A percentile compares a stretch with the other conserved stretches of the same genome.
Conservation (phyloP, 2,888 invertebrate species). For the Scrobipalpa costella region DNA sequence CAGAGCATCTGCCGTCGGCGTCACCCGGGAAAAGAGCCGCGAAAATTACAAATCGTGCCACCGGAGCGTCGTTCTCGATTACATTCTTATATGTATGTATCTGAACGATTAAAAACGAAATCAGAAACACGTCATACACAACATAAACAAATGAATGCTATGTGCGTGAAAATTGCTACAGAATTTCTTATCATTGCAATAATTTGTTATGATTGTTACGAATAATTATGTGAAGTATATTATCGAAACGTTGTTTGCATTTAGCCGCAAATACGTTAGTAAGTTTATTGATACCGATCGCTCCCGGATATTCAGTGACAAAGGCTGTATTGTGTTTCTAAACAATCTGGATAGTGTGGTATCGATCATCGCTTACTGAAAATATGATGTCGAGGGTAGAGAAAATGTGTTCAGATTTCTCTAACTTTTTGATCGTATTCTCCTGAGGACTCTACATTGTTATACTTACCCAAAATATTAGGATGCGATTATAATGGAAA, state of each 20-base stretch:
- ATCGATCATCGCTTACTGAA: constrained; percentile 13
- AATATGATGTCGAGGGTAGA: constrained; percentile 1
- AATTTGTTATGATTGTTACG: too few relatives aligned
- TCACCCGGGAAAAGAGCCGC: constrained; percentile 6
- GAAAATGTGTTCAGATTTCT: background rate
- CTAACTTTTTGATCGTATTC: background rate
- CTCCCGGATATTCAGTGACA: constrained; percentile 11
- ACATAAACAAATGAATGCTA: too few relatives aligned
- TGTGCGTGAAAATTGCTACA: too few relatives aligned
- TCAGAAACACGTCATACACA: too few relatives aligned
- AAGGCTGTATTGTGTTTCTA: constrained; percentile 6
- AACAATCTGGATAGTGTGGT: constrained; percentile 1
- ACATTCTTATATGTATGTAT: background rate
- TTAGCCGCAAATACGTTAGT: background rate
- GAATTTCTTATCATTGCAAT: too few relatives aligned
- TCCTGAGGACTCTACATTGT: background rate
- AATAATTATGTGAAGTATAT: too few relatives aligned
- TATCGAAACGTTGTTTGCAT: background rate
- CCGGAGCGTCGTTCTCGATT: background rate
- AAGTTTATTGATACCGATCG: background rate
- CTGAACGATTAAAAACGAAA: background rate
- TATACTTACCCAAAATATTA: background rate
- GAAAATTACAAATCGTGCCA: constrained; percentile 12
- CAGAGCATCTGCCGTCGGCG: constrained; percentile 18
- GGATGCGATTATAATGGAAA: background rate